A percentile compares a stretch with the other conserved stretches of the same genome.
Evolutionary conservation across 1,140 invertebrate genomes (phyloP).

Genomic region (Delia radicum): DNA sequence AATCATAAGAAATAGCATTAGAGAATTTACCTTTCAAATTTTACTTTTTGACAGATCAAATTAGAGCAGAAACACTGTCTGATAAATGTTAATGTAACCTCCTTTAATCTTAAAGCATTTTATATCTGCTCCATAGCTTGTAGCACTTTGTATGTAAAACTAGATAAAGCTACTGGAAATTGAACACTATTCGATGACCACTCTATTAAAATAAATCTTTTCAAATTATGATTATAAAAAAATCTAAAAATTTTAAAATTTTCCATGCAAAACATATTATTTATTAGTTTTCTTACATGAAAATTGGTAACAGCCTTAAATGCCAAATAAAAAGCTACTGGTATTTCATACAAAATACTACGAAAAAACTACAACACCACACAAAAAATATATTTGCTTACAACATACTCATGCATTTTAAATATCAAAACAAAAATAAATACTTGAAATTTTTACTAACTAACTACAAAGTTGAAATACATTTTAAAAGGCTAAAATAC

Average conservation of each 20-base stretch:
- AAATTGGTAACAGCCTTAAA: slow-evolving; percentile 19
- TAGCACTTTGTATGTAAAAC: neutral
- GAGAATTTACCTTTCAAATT: no score
- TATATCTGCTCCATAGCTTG: neutral
- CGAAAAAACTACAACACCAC: neutral
- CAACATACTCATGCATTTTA: neutral
- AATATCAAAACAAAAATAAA: neutral
- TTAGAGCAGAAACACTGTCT: no score
- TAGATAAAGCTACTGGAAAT: slow-evolving; percentile 5
- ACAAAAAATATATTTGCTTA: neutral
- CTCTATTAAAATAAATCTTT: slow-evolving; percentile 8
- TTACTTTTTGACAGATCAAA: no score
- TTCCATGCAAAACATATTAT: neutral
- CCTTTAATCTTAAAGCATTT: neutral
- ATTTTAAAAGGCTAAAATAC: no score
- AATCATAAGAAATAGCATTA: no score
- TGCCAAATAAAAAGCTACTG: slow-evolving; percentile 15
- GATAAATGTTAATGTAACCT: no score
- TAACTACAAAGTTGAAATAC: no score
- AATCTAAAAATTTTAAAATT: slow-evolving; percentile 7
- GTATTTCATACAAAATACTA: neutral
- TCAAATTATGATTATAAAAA: neutral
- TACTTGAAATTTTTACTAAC: neutral
- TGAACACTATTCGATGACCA: slow-evolving; percentile 2
- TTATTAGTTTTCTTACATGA: neutral